Conservation (phyloP, 2,797 vertebrate genomes). For the Brachyrhaphis roseni region DNA sequence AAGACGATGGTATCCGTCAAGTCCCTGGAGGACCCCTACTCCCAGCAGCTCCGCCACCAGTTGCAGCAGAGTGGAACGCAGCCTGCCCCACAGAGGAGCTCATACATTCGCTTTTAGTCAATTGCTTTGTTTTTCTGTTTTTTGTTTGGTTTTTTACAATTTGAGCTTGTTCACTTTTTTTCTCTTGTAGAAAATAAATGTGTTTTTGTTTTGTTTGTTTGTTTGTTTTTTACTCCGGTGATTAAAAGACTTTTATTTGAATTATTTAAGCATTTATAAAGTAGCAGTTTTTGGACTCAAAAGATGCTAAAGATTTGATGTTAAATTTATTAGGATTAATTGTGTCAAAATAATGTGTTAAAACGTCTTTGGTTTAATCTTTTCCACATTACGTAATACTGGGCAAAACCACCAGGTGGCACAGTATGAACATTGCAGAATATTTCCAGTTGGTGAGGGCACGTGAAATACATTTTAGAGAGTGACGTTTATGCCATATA, state of each 20-base stretch:
- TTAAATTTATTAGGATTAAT: conserved; percentile 9
- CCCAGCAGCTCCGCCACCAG: conserved; percentile 94
- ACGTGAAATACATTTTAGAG: not conserved
- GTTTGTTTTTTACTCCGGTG: conserved; percentile 2
- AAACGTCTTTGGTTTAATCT: conserved; percentile 32
- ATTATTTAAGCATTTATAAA: not conserved
- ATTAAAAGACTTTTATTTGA: conserved; percentile 59
- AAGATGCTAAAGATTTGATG: not conserved
- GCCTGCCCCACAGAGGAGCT: conserved; percentile 83
- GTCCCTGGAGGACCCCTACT: conserved; percentile 95
- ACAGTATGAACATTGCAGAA: conserved; percentile 11
- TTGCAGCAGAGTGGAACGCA: conserved; percentile 84
- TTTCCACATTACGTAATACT: conserved; percentile 19
- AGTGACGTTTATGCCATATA: not conserved
- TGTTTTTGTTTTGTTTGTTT: conserved; percentile 41
- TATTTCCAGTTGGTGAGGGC: not conserved
- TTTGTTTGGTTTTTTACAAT: not conserved
- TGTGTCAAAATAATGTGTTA: not conserved
- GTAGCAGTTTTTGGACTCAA: not conserved
- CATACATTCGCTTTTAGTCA: conserved; percentile 86
- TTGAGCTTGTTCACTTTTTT: conserved; percentile 2
- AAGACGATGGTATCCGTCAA: conserved; percentile 92
- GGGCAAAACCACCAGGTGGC: conserved; percentile 53
- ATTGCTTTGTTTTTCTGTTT: too few relatives aligned
- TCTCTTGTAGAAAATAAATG: conserved; percentile 26